Evolutionary conservation across 2,888 invertebrate genomes (phyloP).

Genomic region (Tenthredo notha): DNA sequence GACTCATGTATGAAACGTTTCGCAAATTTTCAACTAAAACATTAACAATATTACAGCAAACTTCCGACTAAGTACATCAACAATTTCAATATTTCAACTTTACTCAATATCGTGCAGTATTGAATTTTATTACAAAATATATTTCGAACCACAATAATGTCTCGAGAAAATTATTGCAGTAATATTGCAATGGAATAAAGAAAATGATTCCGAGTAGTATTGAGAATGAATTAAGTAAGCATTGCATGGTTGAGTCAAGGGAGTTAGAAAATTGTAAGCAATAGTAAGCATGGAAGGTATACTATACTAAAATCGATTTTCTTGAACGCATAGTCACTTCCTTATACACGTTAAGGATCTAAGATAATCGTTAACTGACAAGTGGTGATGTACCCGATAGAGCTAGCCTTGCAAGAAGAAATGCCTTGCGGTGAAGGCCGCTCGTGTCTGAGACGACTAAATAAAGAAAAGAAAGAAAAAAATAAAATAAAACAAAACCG

Average conservation of each 20-base stretch:
- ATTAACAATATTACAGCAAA: background rate
- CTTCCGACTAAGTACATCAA: background rate
- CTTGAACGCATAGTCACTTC: background rate
- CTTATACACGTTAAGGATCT: background rate
- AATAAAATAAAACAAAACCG: background rate
- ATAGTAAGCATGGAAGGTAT: background rate
- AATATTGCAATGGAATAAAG: background rate
- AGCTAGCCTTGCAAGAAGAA: background rate
- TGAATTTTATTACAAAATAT: background rate
- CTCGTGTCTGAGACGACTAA: background rate
- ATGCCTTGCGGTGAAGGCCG: background rate
- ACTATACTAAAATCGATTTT: conserved; percentile 13
- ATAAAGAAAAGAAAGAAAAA: background rate
- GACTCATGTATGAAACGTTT: background rate
- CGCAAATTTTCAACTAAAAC: background rate
- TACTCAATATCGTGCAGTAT: too few species aligned
- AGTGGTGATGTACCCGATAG: conserved; percentile 41
- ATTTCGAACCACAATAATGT: background rate
- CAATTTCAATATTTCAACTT: background rate
- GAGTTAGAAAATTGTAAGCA: background rate
- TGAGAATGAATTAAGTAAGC: background rate
- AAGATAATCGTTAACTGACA: conserved; percentile 19
- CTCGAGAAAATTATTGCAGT: background rate
- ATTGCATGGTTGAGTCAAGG: background rate
- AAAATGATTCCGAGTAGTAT: background rate